A percentile compares a stretch with the other conserved stretches of the same genome.
Evolutionary conservation across 2,113 vertebrate genomes (phyloP).

Genomic region (Ahaetulla prasina): DNA sequence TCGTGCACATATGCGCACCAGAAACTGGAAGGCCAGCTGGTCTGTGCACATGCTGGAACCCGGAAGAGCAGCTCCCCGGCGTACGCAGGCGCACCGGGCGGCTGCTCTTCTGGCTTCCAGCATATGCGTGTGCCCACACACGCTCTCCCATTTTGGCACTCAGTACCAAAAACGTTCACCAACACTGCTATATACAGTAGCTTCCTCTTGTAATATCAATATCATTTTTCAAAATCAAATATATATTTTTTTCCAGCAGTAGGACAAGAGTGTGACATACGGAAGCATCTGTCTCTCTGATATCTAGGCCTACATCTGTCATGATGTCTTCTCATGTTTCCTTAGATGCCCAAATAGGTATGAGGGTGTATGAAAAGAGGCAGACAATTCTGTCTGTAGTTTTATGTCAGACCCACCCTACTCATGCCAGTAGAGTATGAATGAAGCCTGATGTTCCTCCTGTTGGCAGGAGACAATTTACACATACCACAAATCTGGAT

Average conservation of each 20-base stretch:
- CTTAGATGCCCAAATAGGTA: not conserved
- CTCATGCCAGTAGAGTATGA: not conserved
- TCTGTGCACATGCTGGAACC: too few species aligned
- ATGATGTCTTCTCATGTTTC: not conserved
- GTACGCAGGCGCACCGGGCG: too few species aligned
- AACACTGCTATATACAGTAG: not conserved
- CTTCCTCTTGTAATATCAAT: not conserved
- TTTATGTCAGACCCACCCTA: not conserved
- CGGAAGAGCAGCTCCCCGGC: too few species aligned
- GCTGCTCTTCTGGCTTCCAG: too few species aligned
- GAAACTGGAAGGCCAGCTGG: too few species aligned
- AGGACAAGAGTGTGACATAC: slow-evolving; percentile 37
- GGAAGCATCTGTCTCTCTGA: not conserved
- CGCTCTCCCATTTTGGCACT: too few species aligned
- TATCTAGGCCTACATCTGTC: not conserved
- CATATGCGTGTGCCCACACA: too few species aligned
- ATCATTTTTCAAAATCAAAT: not conserved
- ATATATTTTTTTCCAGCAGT: slow-evolving; percentile 41
- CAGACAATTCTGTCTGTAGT: not conserved
- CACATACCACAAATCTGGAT: not conserved
- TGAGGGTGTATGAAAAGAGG: not conserved
- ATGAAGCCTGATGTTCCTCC: not conserved
- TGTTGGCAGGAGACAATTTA: not conserved
- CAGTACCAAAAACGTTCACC: too few species aligned
- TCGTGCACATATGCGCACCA: too few species aligned